These are phyloP conservation scores for Astreopora myriophthalma DNA, from an alignment of 64 coral and sea anemone genomes.

Conservation along the genomic window DNA sequence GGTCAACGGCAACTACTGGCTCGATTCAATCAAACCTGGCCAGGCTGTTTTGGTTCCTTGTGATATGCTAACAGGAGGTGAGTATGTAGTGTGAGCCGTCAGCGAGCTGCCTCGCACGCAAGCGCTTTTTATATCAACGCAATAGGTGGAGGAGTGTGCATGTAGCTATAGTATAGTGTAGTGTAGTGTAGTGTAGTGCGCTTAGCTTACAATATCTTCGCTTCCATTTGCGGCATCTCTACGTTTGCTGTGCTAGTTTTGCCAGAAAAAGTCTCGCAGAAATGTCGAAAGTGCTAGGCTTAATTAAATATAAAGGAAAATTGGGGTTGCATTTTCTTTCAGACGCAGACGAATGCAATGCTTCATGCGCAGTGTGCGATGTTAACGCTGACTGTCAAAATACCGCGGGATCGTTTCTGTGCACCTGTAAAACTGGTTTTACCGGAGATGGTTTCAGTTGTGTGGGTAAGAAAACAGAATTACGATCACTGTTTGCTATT, in stretches of 20 bases:
- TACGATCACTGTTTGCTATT: too few species aligned
- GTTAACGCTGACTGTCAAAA: slow-evolving; percentile 60
- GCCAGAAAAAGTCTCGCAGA: too few species aligned
- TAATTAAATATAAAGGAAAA: too few species aligned
- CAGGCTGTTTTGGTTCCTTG: background rate
- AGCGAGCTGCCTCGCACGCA: background rate
- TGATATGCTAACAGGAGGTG: background rate
- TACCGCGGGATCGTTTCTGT: slow-evolving; percentile 59
- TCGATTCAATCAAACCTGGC: background rate
- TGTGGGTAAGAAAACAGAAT: slow-evolving; percentile 10
- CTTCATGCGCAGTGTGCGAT: slow-evolving; percentile 17
- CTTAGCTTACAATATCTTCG: too few species aligned
- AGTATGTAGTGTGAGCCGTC: background rate
- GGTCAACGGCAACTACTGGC: slow-evolving; percentile 10
- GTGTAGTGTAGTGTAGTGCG: too few species aligned
- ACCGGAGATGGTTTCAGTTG: slow-evolving; percentile 45
- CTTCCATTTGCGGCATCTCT: too few species aligned
- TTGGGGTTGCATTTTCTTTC: background rate
- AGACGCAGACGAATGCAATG: slow-evolving; percentile 47
- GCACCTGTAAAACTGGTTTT: slow-evolving; percentile 58
- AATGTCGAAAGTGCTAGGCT: too few species aligned
- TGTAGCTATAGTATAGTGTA: too few species aligned
- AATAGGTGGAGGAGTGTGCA: too few species aligned
- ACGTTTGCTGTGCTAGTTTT: background rate
- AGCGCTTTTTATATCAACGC: too few species aligned